These are phyloP conservation scores for Xiphorhynchus erythropygius DNA, from an alignment of 2,797 vertebrate species.

Conservation along the genomic window DNA sequence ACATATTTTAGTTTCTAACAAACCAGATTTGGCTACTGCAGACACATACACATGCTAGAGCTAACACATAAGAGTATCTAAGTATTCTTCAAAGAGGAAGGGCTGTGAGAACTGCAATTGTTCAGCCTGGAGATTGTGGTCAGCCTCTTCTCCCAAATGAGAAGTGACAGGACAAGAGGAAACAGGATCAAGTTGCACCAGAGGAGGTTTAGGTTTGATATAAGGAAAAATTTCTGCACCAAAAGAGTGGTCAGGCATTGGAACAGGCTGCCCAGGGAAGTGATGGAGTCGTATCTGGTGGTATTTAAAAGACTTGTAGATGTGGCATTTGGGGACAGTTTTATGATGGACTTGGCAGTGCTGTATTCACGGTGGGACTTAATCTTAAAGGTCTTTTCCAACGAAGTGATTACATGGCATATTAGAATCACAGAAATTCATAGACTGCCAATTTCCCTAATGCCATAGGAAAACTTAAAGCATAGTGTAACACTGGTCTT, in stretches of 20 bases:
- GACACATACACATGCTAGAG: background rate
- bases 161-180: background rate
- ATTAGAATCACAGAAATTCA: background rate
- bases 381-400: background rate
- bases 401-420: background rate
- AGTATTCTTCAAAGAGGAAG: background rate
- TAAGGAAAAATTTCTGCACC: background rate
- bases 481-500: background rate
- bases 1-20: background rate
- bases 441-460: background rate
- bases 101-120: background rate
- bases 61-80: background rate
- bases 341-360: background rate
- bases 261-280: background rate
- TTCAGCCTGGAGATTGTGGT: background rate
- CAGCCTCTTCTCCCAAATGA: background rate
- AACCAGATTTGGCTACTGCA: background rate
- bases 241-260: background rate
- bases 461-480: background rate
- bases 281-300: background rate
- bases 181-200: background rate
- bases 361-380: background rate
- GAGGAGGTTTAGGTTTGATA: rapidly evolving
- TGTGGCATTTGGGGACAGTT: background rate
- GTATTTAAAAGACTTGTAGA: background rate